These are phyloP conservation scores for Thalassaphorura encarpata DNA, from an alignment of 1,140 invertebrate species.

Conservation along the genomic window DNA sequence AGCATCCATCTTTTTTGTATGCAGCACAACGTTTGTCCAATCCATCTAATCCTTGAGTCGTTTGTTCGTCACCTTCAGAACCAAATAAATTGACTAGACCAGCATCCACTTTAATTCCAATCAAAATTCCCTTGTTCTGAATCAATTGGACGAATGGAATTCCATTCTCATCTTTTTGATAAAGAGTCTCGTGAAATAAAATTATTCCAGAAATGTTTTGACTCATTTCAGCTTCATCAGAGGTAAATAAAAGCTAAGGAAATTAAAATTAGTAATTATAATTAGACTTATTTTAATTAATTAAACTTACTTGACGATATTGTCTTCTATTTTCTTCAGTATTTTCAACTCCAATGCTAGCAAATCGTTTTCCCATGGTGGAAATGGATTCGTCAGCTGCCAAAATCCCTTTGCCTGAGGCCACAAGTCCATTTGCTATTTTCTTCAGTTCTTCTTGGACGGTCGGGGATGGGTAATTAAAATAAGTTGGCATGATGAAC, in stretches of 20 bases:
- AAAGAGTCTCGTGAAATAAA: slow-evolving; percentile 95
- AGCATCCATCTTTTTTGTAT: slow-evolving; percentile 96
- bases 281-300: neutral
- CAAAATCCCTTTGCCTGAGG: slow-evolving; percentile 81
- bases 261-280: slow-evolving; percentile 2
- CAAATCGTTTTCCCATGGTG: slow-evolving; percentile 78
- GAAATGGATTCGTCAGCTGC: slow-evolving; percentile 77
- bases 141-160: slow-evolving; percentile 69
- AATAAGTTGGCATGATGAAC: slow-evolving; percentile 62
- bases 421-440: slow-evolving; percentile 81
- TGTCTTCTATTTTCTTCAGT: slow-evolving; percentile 77
- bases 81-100: slow-evolving; percentile 81
- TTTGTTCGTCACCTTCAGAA: slow-evolving; percentile 71
- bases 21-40: slow-evolving; percentile 86
- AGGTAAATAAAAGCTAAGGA: slow-evolving; percentile 83
- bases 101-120: slow-evolving; percentile 80
- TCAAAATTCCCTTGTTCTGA: slow-evolving; percentile 74
- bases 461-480: slow-evolving; percentile 70
- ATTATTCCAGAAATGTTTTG: slow-evolving; percentile 83
- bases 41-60: slow-evolving; percentile 94
- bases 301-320: slow-evolving; percentile 40
- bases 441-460: slow-evolving; percentile 77
- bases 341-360: slow-evolving; percentile 71
- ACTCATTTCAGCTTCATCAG: slow-evolving; percentile 58
- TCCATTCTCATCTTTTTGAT: slow-evolving; percentile 84